Base-by-base conservation (phyloP, 1,140 invertebrate species). In the Panagrolaimus sp. region DNA sequence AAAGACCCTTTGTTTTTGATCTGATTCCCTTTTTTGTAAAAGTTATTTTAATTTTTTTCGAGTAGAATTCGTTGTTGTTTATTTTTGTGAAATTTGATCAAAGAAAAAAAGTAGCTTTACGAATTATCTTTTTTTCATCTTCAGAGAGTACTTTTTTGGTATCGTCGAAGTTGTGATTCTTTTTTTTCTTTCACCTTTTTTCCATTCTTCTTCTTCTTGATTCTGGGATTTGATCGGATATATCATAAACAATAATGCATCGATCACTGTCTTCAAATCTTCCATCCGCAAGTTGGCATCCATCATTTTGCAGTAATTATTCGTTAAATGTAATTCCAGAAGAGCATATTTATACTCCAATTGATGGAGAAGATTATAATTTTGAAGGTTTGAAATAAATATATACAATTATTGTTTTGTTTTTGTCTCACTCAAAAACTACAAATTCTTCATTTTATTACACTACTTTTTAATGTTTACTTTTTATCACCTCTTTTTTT, bases 291-390 rank as follows among this genome's bases (percentile, higher is more conserved):
- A 12, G 14, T 58, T 58, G 52, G 52, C 21, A 21, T 28, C 52
- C 52, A n/a, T n/a, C n/a, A n/a, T 58, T 58, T 58, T 21, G 21
- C 10, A 58, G 52, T 58, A 58, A 58, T 58, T 58, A 58, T 28
- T 58, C 52, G 17, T n/a, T 58, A 26, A 58, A 58, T 58, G 52
- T 58, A 21, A 58, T 58, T 28, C 52, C 52, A 28, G 52, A 58
- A 58, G 52, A 58, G 17, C 10, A 28, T 28, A 28, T 58, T 8
- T 58, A 58, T 58, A 28, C 28, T 14, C 21, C 52, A 21, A 58
- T 58, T 17, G 52, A 58, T 21, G 52, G 28, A 28, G 52, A 58
- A 26, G 48, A 24, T 21, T 21, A n/a, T 58, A 28, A 10, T 58
- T 4, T 7, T 38, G 32, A 38, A 38, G 32, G 32, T 38, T 38